Evolutionary conservation across 1,140 invertebrate genomes (phyloP).

Genomic region (Drosophila simulans): DNA sequence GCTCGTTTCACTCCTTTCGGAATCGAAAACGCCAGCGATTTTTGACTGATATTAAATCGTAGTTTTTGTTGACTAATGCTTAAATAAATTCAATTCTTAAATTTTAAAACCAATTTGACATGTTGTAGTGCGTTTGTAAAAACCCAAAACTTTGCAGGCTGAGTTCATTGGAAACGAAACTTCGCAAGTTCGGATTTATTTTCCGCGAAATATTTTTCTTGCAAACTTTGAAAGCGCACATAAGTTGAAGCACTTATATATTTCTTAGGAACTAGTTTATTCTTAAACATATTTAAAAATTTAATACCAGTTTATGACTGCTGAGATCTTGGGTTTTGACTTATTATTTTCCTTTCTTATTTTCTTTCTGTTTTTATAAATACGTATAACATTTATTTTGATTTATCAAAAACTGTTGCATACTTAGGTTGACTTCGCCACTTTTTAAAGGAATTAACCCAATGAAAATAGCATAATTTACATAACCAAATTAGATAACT

Average conservation of each 20-base stretch:
- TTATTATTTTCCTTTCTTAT: no score
- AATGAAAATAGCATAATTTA: background rate
- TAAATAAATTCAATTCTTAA: constrained; percentile 72
- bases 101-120: constrained; percentile 40
- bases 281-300: no score
- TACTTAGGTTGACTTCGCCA: background rate
- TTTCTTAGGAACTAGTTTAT: no score
- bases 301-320: no score
- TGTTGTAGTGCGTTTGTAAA: background rate
- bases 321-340: no score
- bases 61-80: constrained; percentile 81
- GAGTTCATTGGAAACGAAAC: background rate
- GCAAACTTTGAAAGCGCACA: no score
- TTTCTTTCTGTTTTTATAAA: background rate
- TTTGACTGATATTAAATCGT: constrained; percentile 72
- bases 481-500: constrained; percentile 20
- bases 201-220: no score
- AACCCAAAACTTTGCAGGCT: background rate
- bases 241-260: background rate
- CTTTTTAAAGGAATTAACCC: no score
- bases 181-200: background rate
- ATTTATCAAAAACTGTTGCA: background rate
- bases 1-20: constrained; percentile 38
- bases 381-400: background rate
- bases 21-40: constrained; percentile 61